Conservation (phyloP, 2,888 invertebrate species). For the Acleris literana region DNA sequence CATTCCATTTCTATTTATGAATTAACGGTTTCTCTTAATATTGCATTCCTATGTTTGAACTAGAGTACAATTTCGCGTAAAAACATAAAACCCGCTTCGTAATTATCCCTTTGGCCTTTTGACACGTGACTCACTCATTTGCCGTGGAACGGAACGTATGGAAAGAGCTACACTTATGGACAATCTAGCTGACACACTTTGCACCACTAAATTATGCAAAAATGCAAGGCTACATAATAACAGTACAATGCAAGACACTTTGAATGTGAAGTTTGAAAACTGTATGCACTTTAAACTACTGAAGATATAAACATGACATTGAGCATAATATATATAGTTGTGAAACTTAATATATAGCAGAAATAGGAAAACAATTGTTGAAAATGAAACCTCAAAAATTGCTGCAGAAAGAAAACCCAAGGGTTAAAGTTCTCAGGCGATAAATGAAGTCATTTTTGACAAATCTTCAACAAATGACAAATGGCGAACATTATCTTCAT, state of each 20-base stretch:
- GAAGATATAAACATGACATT: too few species aligned
- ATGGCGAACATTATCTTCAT: too few species aligned
- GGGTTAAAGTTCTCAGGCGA: too few species aligned
- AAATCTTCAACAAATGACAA: too few species aligned
- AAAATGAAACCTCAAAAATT: too few species aligned
- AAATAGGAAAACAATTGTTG: too few species aligned
- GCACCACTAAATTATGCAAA: constrained; percentile 32
- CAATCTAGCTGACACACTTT: constrained; percentile 26
- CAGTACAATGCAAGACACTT: constrained; percentile 21
- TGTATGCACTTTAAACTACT: background rate
- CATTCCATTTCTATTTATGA: background rate
- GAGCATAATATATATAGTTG: too few species aligned
- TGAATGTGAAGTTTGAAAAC: background rate
- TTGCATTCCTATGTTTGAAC: constrained; percentile 35
- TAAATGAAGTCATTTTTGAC: too few species aligned
- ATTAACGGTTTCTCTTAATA: constrained; percentile 1
- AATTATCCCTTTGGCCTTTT: constrained; percentile 60
- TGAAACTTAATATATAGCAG: too few species aligned
- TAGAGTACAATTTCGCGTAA: constrained; percentile 45
- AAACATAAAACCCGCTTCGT: constrained; percentile 52
- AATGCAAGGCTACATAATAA: constrained; percentile 32
- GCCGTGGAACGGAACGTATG: constrained; percentile 35
- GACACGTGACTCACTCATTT: constrained; percentile 55
- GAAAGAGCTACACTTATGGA: constrained; percentile 33
- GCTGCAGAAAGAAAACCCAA: too few species aligned